Evolutionary conservation across 2,888 invertebrate genomes (phyloP).

Genomic region (Elysia crispata): DNA sequence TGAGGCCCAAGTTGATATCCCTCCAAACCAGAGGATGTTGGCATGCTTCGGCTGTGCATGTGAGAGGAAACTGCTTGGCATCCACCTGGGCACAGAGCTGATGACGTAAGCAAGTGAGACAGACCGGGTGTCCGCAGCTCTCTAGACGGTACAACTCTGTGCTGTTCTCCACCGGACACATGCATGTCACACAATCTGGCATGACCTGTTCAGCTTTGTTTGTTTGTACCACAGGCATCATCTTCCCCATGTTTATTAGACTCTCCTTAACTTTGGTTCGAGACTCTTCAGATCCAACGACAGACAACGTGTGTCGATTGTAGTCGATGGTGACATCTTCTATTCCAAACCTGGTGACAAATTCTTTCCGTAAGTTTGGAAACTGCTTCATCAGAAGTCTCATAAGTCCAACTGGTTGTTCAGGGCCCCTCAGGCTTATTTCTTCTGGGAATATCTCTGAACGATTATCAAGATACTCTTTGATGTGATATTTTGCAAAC

Average conservation of each 20-base stretch:
- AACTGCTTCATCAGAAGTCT: slow-evolving; percentile 59
- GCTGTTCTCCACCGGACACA: slow-evolving; percentile 60
- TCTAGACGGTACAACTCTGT: slow-evolving; percentile 65
- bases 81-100: slow-evolving; percentile 53
- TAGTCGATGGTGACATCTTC: slow-evolving; percentile 54
- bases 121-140: slow-evolving; percentile 71
- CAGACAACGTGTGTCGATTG: slow-evolving; percentile 34
- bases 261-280: background rate
- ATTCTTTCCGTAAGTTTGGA: slow-evolving; percentile 54
- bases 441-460: slow-evolving; percentile 11
- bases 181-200: slow-evolving; percentile 68
- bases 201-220: slow-evolving; percentile 6
- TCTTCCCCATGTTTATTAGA: background rate
- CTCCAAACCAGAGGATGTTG: slow-evolving; percentile 56
- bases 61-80: slow-evolving; percentile 62
- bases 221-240: too few species aligned
- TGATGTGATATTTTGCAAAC: slow-evolving; percentile 21
- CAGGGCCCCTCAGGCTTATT: slow-evolving; percentile 55
- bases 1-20: slow-evolving; percentile 55
- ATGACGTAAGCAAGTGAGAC: slow-evolving; percentile 60
- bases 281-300: slow-evolving; percentile 27
- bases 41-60: slow-evolving; percentile 65
- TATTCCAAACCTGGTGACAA: slow-evolving; percentile 53
- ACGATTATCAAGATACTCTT: slow-evolving; percentile 36
- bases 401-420: slow-evolving; percentile 62